Conservation (phyloP, 2,888 invertebrate genomes). For the Nemotelus pantherinus region DNA sequence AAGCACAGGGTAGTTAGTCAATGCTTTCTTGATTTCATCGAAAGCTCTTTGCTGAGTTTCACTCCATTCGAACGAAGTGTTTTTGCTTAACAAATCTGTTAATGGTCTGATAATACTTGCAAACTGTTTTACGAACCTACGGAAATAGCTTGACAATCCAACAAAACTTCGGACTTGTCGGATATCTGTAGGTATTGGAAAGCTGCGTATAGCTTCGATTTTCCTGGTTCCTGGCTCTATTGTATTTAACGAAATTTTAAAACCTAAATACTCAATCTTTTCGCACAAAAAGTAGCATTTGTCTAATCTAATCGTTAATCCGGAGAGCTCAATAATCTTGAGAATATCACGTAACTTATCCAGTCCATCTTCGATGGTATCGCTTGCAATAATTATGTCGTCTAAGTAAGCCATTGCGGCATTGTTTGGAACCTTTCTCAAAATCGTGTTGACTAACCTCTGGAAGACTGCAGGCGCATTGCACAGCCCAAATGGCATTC, state of each 20-base stretch:
- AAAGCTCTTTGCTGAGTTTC: constrained; percentile 15
- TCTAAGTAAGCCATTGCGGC: constrained; percentile 51
- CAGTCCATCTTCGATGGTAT: constrained; percentile 49
- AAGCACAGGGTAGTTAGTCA: constrained; percentile 33
- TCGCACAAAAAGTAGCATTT: neutral
- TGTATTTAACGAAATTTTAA: constrained; percentile 13
- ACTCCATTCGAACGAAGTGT: neutral
- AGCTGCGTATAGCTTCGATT: neutral
- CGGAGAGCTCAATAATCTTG: neutral
- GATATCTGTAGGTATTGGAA: neutral
- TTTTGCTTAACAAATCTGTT: constrained; percentile 30
- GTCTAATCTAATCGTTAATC: neutral
- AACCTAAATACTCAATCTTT: constrained; percentile 2
- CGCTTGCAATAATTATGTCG: neutral
- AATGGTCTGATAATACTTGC: constrained; percentile 14
- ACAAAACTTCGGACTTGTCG: constrained; percentile 10
- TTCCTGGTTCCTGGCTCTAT: neutral
- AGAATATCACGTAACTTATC: constrained; percentile 1
- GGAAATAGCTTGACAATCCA: constrained; percentile 28
- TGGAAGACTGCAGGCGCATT: constrained; percentile 1
- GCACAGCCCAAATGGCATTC: neutral
- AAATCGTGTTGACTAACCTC: constrained; percentile 45
- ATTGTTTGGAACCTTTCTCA: neutral
- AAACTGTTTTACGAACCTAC: constrained; percentile 18
- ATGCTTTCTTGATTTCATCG: neutral